Evolutionary conservation across 2,113 vertebrate genomes (phyloP).

Genomic region (Apaloderma vittatum): DNA sequence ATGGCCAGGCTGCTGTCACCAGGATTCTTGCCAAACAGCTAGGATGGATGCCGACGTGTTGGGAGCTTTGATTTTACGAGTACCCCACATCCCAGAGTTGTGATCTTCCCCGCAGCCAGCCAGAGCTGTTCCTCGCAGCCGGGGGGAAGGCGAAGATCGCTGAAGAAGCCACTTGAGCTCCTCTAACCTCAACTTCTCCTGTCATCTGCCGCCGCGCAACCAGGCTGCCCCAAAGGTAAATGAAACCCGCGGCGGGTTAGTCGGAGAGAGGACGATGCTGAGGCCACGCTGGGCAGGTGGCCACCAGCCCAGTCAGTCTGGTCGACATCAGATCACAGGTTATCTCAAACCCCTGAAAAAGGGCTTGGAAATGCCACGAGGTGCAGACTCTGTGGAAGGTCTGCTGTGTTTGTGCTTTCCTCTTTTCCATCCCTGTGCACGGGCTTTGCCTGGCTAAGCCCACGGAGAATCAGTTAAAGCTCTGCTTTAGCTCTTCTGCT

Average conservation of each 20-base stretch:
- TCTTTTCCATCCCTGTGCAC: neutral
- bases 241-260: neutral
- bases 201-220: neutral
- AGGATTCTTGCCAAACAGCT: neutral
- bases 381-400: neutral
- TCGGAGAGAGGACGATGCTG: neutral
- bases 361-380: neutral
- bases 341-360: rapidly evolving
- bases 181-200: neutral
- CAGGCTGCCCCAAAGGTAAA: slow-evolving; percentile 8
- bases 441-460: neutral
- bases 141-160: neutral
- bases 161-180: neutral
- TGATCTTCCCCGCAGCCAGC: neutral
- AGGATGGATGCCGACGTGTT: neutral
- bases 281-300: neutral
- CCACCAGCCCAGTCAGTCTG: neutral
- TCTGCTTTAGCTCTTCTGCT: neutral
- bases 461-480: rapidly evolving
- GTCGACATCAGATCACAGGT: neutral
- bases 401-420: neutral
- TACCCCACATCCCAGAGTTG: neutral
- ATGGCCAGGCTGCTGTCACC: neutral
- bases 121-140: neutral
- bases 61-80: neutral